Conservation (phyloP, 2,113 vertebrate genomes). For the Callocephalon fimbriatum region DNA sequence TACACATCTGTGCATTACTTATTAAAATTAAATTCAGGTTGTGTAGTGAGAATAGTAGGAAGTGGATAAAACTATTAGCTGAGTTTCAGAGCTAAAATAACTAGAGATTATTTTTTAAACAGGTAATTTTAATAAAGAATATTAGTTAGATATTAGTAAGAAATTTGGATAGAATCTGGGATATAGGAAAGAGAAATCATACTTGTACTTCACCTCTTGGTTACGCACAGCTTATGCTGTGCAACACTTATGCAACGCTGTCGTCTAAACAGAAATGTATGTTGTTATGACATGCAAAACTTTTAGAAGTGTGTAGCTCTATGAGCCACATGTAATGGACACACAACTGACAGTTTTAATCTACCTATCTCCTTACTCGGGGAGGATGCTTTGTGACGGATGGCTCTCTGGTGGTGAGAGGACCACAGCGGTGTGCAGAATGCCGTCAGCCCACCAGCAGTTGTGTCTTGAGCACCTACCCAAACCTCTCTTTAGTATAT, state of each 20-base stretch:
- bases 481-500: not conserved
- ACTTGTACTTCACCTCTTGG: not conserved
- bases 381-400: slow-evolving; percentile 34
- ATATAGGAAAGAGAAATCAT: not conserved
- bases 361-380: not conserved
- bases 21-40: not conserved
- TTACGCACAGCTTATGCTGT: not conserved
- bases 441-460: not conserved
- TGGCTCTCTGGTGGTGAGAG: not conserved
- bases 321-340: not conserved
- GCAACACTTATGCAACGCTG: not conserved
- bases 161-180: not conserved
- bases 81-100: not conserved
- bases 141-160: not conserved
- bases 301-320: not conserved
- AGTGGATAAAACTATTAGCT: not conserved
- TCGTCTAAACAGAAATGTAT: not conserved
- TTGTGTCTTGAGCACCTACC: not conserved
- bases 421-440: not conserved
- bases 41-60: not conserved
- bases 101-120: not conserved
- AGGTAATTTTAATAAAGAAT: not conserved
- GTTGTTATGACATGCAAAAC: not conserved
- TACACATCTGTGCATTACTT: not conserved
- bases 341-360: not conserved